Conservation (phyloP, 2,113 vertebrate genomes). For the Saiga tatarica region DNA sequence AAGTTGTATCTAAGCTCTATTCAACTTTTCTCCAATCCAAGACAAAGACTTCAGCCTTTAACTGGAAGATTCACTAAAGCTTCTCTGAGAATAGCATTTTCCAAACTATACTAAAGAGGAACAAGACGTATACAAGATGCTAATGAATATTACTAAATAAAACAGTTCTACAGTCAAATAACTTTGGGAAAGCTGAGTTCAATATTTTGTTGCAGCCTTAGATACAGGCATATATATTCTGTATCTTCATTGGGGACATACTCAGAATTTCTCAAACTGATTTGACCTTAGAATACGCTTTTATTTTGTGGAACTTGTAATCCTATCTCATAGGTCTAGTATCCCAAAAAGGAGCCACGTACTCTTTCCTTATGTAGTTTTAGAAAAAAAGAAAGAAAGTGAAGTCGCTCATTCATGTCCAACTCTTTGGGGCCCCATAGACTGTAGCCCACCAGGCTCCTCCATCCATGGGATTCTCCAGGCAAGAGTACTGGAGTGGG, state of each 20-base stretch:
- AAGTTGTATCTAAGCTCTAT: not conserved
- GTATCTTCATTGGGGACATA: not conserved
- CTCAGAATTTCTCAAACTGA: not conserved
- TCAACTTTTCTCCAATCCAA: not conserved
- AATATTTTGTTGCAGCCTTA: not conserved
- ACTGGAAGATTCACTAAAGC: not conserved
- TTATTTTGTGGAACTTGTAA: not conserved
- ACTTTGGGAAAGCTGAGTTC: not conserved
- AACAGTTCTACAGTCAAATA: not conserved
- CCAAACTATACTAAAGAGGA: not conserved
- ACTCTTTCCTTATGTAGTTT: not conserved
- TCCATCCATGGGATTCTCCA: not conserved
- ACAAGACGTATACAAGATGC: not conserved
- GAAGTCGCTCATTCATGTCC: rapidly evolving
- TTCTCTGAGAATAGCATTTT: not conserved
- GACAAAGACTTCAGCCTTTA: not conserved
- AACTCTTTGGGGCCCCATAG: rapidly evolving
- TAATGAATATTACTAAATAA: not conserved
- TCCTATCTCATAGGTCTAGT: not conserved
- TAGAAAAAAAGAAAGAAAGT: not conserved
- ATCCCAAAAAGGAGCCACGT: not conserved
- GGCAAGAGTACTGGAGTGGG: not conserved
- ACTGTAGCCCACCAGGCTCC: not conserved
- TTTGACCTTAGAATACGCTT: not conserved
- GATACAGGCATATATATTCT: not conserved